Base-by-base conservation (phyloP, 2,797 vertebrate genomes). In the Heterohyrax brucei region DNA sequence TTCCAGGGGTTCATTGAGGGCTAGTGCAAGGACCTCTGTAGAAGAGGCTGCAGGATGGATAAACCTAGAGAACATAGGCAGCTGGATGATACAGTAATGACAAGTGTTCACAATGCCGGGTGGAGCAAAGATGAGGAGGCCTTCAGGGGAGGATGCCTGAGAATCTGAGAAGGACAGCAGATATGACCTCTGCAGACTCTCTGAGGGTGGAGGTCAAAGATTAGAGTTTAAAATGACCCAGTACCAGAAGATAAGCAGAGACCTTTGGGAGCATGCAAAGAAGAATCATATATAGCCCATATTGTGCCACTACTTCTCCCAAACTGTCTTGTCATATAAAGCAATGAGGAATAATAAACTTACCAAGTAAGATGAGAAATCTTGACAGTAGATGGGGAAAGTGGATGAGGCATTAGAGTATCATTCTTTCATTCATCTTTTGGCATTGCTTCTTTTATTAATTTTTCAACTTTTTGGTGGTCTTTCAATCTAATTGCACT, bases 21-120 rank as follows among this genome's bases (percentile, higher is more conserved):
- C 1, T 33, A 28, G n/a, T 3, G 1, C 8, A 13, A 0, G 0
- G 28, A 7, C 3, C 44, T 79, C 10, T 30, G 13, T 8, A 83
- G 81, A 73, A 28, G 82, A 93, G 22, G 6, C 18, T 53, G 1
- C 3, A 24, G 28, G 10, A 33, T 62, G 12, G 22, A 80, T 18
- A 19, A 64, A 9, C 6, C 61, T 61, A 90, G 44, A 61, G 56
- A 79, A 39, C 7, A 4, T 64, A 73, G n/a, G 0, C 2, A 48
- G 19, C 24, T 56, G 53, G 44, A 44, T 5, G 72, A n/a, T 30
- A 26, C n/a, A 53, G 28, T 3, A 30, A 44, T 28, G 7, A 24
- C 18, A 70, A 24, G 70, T 13, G n/a, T 13, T 21, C 53, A 33
- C 16, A 33, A 59, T 9, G 8, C 21, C 7, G 33, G 22, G 2